A percentile compares a stretch with the other conserved stretches of the same genome.
These are phyloP conservation scores for Coluber constrictor DNA, from an alignment of 2,797 vertebrate species.

Conservation along the genomic window DNA sequence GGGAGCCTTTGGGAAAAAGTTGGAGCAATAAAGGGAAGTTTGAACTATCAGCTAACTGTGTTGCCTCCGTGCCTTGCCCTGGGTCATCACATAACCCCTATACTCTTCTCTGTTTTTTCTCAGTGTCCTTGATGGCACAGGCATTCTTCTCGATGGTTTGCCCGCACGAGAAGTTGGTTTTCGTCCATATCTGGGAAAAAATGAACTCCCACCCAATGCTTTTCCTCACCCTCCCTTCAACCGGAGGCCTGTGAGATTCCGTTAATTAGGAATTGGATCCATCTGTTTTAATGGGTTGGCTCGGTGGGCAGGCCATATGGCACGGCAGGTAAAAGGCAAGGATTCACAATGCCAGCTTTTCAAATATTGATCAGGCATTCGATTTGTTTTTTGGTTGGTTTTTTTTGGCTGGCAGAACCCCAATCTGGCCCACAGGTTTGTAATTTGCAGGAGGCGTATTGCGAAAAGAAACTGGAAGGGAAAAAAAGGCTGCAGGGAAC, in stretches of 20 bases:
- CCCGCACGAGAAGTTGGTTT: neutral
- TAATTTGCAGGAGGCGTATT: neutral
- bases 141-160: neutral
- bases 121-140: too few relatives aligned
- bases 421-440: neutral
- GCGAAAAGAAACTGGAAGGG: neutral
- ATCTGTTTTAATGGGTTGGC: slow-evolving; percentile 54
- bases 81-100: too few relatives aligned
- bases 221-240: neutral
- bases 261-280: slow-evolving; percentile 52
- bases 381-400: slow-evolving; percentile 2
- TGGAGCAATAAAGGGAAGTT: too few relatives aligned
- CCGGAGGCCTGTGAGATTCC: slow-evolving; percentile 30
- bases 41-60: too few relatives aligned
- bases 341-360: slow-evolving; percentile 49
- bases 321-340: slow-evolving; percentile 47
- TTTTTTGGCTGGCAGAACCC: neutral
- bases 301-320: slow-evolving; percentile 60
- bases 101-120: too few relatives aligned
- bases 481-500: neutral
- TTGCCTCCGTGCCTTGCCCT: too few relatives aligned
- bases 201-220: neutral
- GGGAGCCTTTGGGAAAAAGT: too few relatives aligned
- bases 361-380: slow-evolving; percentile 3
- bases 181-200: neutral